Base-by-base conservation (phyloP, 2,888 invertebrate species). In the Drosophila incognita region DNA sequence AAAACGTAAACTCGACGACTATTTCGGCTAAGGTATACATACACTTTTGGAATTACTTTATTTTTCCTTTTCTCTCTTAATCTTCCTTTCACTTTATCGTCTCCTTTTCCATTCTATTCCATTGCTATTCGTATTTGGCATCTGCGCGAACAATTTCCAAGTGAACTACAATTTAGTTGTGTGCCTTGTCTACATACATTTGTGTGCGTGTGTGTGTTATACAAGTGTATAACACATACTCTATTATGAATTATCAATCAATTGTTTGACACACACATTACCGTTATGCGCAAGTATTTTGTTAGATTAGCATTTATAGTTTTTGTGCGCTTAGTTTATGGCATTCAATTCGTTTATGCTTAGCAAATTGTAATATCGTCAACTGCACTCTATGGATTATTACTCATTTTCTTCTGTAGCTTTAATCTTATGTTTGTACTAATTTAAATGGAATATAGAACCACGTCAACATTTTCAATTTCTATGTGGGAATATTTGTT, bases 381-480 rank as follows among this genome's bases (percentile, higher is more conserved):
- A 71, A 74, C 59, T 63, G 46, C 21, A 46, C 46, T 46, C 46
- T 75, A 31, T 51, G 51, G 53, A 18, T 57, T 60, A 36, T 42
- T 46, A 58, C 62, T n/a, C 5, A 24, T 48, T 57, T 48, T 70
- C 33, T 49, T 48, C 27, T 68, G 36, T 54, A 53, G 58, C 62
- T 65, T 69, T 71, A 76, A 72, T 82, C 69, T 76, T 77, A 76
- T 63, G 54, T 90, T 87, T 87, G 90, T 90, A 87, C 89, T 87
- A 76, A 70, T 82, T 80, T 82, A 82, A 76, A 82, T 87, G 89
- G 90, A 87, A 87, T 87, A 81, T 72, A 67, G 70, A 84, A 69
- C 69, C 64, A 68, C 63, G 69, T 67, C 69, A 69, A 73, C 38
- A 58, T 60, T 68, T 46, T 73, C 36, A 69, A 74, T 48, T 61